Conservation (phyloP, 2,113 vertebrate genomes). For the Acrocephalus arundinaceus region DNA sequence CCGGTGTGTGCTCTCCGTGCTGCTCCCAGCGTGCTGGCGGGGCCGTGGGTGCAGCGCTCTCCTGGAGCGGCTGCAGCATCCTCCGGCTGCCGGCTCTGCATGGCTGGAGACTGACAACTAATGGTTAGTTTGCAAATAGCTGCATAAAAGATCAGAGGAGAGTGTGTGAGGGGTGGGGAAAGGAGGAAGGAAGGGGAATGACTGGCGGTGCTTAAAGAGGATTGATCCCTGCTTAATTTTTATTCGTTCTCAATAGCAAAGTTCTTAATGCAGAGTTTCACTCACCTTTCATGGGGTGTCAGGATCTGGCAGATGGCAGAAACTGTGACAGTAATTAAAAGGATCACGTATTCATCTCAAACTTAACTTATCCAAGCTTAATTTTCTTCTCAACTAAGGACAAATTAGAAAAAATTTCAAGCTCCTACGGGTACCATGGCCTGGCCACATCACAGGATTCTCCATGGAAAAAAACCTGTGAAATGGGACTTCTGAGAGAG, state of each 20-base stretch:
- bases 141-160: slow-evolving; percentile 41
- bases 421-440: neutral
- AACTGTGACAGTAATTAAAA: neutral
- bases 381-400: neutral
- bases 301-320: neutral
- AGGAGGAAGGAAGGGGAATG: neutral
- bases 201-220: neutral
- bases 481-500: neutral
- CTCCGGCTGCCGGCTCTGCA: neutral
- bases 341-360: neutral
- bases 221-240: neutral
- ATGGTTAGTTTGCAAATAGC: slow-evolving; percentile 65
- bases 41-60: fast-evolving
- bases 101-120: slow-evolving; percentile 66
- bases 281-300: neutral
- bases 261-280: fast-evolving
- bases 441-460: neutral
- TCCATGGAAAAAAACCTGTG: neutral
- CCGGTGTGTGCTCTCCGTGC: fast-evolving
- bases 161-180: neutral
- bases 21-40: fast-evolving
- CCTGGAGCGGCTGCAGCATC: neutral
- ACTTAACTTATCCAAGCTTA: neutral
- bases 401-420: neutral
- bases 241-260: neutral